Conservation (phyloP, 2,113 vertebrate species). For the Bos indicus region DNA sequence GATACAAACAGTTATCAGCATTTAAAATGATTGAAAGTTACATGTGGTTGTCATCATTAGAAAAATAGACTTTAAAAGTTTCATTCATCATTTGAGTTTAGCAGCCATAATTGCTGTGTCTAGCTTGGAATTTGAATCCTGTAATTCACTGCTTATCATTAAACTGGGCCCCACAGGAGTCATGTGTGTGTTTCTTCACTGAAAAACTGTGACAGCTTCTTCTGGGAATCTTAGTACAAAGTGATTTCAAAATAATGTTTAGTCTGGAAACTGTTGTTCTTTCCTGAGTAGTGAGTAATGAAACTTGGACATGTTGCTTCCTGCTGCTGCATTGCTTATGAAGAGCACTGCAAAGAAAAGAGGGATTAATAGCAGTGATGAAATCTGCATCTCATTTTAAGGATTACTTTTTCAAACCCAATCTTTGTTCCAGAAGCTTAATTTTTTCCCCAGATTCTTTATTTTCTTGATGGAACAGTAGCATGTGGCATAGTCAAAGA, state of each 20-base stretch:
- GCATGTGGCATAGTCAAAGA: neutral
- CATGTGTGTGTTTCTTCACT: slow-evolving; percentile 30
- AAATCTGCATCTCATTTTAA: slow-evolving; percentile 36
- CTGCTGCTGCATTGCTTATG: slow-evolving; percentile 31
- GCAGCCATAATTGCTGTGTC: neutral
- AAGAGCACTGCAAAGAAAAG: slow-evolving; percentile 32
- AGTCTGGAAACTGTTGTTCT: slow-evolving; percentile 38
- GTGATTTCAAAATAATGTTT: slow-evolving; percentile 51
- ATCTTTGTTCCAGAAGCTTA: slow-evolving; percentile 20
- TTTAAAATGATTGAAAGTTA: slow-evolving; percentile 28
- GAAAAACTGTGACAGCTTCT: neutral
- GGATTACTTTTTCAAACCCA: slow-evolving; percentile 24
- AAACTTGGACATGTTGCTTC: slow-evolving; percentile 1
- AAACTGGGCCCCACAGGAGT: neutral
- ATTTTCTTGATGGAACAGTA: slow-evolving; percentile 13
- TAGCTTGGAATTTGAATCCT: neutral
- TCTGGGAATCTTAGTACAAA: slow-evolving; percentile 30
- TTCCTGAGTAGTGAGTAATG: slow-evolving; percentile 18
- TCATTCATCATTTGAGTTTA: neutral
- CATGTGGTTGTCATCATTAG: neutral
- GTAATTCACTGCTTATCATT: slow-evolving; percentile 26
- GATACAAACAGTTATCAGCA: neutral
- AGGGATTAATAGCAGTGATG: neutral
- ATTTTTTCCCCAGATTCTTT: neutral
- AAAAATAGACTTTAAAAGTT: neutral